Conservation (phyloP, 1,140 invertebrate genomes). For the Psilanteris sp. region DNA sequence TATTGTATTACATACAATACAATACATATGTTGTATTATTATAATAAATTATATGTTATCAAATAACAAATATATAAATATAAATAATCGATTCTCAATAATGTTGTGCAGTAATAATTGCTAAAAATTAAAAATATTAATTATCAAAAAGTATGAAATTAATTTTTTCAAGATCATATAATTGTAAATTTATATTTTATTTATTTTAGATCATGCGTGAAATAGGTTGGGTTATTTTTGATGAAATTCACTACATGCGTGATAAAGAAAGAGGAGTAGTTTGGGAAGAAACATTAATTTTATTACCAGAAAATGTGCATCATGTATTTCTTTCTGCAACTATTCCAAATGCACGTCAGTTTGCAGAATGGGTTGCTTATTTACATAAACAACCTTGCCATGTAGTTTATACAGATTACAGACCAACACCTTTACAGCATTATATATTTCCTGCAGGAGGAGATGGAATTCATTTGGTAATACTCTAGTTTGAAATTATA, state of each 20-base stretch:
- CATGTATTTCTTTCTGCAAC: slow-evolving; percentile 99
- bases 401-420: slow-evolving; percentile 99
- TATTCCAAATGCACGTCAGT: slow-evolving; percentile 98
- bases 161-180: too few relatives aligned
- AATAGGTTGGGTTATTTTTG: slow-evolving; percentile 99
- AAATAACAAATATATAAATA: too few relatives aligned
- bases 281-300: slow-evolving; percentile 99
- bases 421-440: slow-evolving; percentile 98
- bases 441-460: slow-evolving; percentile 98
- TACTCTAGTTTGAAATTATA: neutral
- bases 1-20: too few relatives aligned
- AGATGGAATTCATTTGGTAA: slow-evolving; percentile 94
- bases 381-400: slow-evolving; percentile 98
- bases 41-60: too few relatives aligned
- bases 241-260: slow-evolving; percentile 99
- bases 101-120: too few relatives aligned
- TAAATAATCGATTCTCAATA: too few relatives aligned
- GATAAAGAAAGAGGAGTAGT: slow-evolving; percentile 99
- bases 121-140: too few relatives aligned
- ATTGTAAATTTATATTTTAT: too few relatives aligned
- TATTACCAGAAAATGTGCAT: slow-evolving; percentile 98
- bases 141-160: too few relatives aligned
- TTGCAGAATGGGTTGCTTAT: slow-evolving; percentile 99
- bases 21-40: too few relatives aligned
- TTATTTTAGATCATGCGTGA: slow-evolving; percentile 90